Base-by-base conservation (phyloP, 1,140 invertebrate genomes). In the Caenorhabditis inopinata region DNA sequence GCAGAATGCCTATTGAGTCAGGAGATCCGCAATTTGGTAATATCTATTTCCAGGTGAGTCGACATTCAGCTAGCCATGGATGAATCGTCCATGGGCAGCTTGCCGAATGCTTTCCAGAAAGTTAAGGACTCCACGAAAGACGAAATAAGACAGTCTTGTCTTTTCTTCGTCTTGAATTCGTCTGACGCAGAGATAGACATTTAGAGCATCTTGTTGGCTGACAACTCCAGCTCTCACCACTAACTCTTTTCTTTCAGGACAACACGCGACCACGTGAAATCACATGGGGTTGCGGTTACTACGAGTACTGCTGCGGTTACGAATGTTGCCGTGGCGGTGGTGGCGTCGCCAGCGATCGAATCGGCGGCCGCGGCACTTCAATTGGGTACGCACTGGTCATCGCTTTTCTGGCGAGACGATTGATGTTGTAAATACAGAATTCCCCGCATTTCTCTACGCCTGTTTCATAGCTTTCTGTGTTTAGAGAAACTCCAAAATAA, bases 1-100 rank as follows among this genome's bases (percentile, higher is more conserved):
- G 87, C 80, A 46, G 87, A 18, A 88, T 88, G 87, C 85, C 87
- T 7, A 75, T 88, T 68, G 83, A 87, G 2, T 32, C 76, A 11
- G 73, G 27, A 25, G 87, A 88, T 76, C 83, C 83, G 18, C 80
- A 83, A 68, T 80, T 88, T 46, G 87, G 87, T 35, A 86, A 88
- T 48, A 75, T 88, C 23, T 87, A 87, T 80, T 84, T 88, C 77
- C 80, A 83, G 75, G 80, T 81, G n/a, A 27, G 38, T 32, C 4
- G 18, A 49, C 7, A 45, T 21, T 38, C 6, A n/a, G n/a, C n/a
- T n/a, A n/a, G n/a, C n/a, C n/a, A n/a, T n/a, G n/a, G n/a, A n/a
- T n/a, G n/a, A n/a, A n/a, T n/a, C n/a, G n/a, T n/a, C n/a, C n/a
- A n/a, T n/a, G n/a, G n/a, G n/a, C n/a, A n/a, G n/a, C n/a, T n/a